Percentiles rank a stretch among this genome's conserved stretches.
Conservation (phyloP, 2,888 invertebrate genomes). For the Laspeyria flexula region DNA sequence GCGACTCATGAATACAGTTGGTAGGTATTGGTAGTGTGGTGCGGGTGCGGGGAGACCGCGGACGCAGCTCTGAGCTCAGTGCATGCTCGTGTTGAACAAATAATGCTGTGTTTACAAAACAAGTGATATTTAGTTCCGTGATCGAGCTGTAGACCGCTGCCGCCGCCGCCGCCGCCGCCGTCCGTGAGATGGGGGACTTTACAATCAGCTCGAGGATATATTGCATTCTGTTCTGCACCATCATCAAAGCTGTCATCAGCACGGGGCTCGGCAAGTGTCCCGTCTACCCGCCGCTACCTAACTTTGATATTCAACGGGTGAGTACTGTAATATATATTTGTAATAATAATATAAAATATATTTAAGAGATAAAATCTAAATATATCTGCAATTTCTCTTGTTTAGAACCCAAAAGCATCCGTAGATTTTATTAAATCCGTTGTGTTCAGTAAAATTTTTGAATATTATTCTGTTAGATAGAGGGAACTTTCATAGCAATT, state of each 20-base stretch:
- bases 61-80: constrained; percentile 7
- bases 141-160: constrained; percentile 20
- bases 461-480: too few species aligned
- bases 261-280: constrained; percentile 90
- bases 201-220: constrained; percentile 56
- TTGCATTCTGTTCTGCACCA: constrained; percentile 57
- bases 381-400: too few species aligned
- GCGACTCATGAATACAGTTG: constrained; percentile 7
- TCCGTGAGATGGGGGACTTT: constrained; percentile 75
- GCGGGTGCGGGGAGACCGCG: constrained; percentile 35
- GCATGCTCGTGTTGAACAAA: constrained; percentile 47
- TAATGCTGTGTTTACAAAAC: constrained; percentile 55
- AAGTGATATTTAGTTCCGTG: constrained; percentile 23
- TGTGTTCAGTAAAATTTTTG: too few species aligned
- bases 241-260: constrained; percentile 57
- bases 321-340: constrained; percentile 54
- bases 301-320: constrained; percentile 89
- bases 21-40: constrained; percentile 20
- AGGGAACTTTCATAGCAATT: too few species aligned
- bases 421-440: too few species aligned
- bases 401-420: too few species aligned
- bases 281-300: constrained; percentile 87
- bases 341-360: not conserved
- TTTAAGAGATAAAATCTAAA: too few species aligned
- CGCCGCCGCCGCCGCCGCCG: too few species aligned